Percentiles rank a stretch among this genome's conserved stretches.
Evolutionary conservation across 2,113 vertebrate species (phyloP).

Genomic region (Trinectes maculatus): DNA sequence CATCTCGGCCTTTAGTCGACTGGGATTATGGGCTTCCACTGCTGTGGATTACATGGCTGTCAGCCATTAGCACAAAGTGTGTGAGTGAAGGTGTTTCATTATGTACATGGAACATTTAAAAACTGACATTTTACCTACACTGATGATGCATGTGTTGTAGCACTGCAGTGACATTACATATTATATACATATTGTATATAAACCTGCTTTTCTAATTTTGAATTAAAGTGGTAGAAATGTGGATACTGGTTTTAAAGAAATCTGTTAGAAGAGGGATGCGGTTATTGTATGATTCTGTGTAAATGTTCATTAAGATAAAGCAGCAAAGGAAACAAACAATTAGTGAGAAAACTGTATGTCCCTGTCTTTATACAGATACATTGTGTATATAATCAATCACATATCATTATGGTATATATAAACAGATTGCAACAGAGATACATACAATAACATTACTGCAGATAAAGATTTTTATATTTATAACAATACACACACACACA

Average conservation of each 20-base stretch:
- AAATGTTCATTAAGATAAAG: too few species aligned
- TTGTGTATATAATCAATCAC: background rate
- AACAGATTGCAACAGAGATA: too few species aligned
- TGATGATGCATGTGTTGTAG: background rate
- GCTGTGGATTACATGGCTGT: slow-evolving; percentile 63
- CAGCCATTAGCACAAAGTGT: slow-evolving; percentile 45
- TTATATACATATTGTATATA: background rate
- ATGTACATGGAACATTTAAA: slow-evolving; percentile 22
- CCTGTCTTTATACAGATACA: background rate
- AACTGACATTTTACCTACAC: slow-evolving; percentile 1
- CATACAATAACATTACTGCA: too few species aligned
- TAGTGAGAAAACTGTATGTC: background rate
- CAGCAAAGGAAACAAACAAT: background rate
- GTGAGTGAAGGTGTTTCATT: slow-evolving; percentile 3
- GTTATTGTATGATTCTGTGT: background rate
- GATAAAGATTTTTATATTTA: too few species aligned
- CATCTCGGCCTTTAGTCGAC: slow-evolving; percentile 71
- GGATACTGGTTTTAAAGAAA: background rate
- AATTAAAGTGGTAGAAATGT: background rate
- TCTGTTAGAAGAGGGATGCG: background rate
- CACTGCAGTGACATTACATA: background rate
- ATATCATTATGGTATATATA: background rate
- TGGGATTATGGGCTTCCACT: slow-evolving; percentile 66
- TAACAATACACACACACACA: too few species aligned
- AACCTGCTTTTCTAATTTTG: slow-evolving; percentile 1